Evolutionary conservation across 2,113 vertebrate genomes (phyloP).

Genomic region (Istiophorus platypterus): DNA sequence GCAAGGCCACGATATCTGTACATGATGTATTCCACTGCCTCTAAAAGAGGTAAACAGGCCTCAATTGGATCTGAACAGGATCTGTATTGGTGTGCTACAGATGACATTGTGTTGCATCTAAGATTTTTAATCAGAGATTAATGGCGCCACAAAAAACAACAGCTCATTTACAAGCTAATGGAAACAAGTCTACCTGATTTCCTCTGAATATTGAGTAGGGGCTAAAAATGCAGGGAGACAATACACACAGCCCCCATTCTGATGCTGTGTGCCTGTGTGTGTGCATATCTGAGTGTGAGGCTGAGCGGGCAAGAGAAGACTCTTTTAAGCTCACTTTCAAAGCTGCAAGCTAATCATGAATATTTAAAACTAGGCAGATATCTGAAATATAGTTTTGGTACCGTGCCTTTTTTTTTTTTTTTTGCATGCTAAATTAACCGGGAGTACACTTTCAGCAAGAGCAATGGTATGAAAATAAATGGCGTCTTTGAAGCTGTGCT

Average conservation of each 20-base stretch:
- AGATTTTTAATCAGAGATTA: slow-evolving; percentile 76
- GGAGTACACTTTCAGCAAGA: slow-evolving; percentile 42
- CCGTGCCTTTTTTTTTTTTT: slow-evolving; percentile 34
- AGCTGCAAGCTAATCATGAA: slow-evolving; percentile 74
- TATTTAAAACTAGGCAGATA: slow-evolving; percentile 71
- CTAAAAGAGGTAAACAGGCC: slow-evolving; percentile 25
- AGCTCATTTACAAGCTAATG: slow-evolving; percentile 70
- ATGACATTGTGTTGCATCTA: slow-evolving; percentile 56
- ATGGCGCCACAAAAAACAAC: slow-evolving; percentile 65
- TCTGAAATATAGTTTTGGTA: slow-evolving; percentile 64
- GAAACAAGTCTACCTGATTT: slow-evolving; percentile 69
- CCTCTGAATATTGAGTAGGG: slow-evolving; percentile 58
- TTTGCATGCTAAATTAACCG: slow-evolving; percentile 58
- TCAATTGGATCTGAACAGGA: slow-evolving; percentile 46
- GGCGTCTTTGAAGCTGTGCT: slow-evolving; percentile 61
- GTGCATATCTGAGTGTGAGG: slow-evolving; percentile 7
- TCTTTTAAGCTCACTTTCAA: slow-evolving; percentile 73
- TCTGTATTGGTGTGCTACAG: slow-evolving; percentile 34
- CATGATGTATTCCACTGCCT: slow-evolving; percentile 13
- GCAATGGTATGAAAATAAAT: slow-evolving; percentile 52
- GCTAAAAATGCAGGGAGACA: slow-evolving; percentile 43
- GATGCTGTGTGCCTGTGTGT: not conserved
- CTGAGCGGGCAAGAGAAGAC: slow-evolving; percentile 45
- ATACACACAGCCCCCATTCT: not conserved
- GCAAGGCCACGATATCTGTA: not conserved